Conservation (phyloP, 2,113 vertebrate species). For the Micronycteris hirsuta region DNA sequence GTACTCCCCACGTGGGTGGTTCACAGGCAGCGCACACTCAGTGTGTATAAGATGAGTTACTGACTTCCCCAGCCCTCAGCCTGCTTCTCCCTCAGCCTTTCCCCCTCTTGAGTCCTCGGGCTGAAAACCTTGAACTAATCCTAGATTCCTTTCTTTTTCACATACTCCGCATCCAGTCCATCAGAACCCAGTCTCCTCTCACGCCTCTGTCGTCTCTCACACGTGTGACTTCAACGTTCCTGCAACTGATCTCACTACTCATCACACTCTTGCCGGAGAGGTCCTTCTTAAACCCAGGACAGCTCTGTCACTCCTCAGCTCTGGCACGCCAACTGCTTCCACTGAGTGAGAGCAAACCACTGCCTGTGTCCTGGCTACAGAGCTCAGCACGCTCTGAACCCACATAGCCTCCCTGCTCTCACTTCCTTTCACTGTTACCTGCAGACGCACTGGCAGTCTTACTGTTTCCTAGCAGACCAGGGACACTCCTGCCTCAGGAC, state of each 20-base stretch:
- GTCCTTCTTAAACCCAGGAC: background rate
- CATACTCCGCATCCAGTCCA: background rate
- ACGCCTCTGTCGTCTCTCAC: background rate
- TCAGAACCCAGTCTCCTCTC: background rate
- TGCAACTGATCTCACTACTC: background rate
- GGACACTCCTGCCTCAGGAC: background rate
- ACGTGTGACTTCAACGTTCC: background rate
- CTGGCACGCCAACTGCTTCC: background rate
- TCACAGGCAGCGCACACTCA: background rate
- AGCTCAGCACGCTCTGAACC: background rate
- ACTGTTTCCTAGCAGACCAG: background rate
- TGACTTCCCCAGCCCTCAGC: background rate
- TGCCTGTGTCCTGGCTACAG: background rate
- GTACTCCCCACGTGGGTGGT: background rate
- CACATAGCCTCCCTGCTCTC: background rate
- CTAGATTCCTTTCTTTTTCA: background rate
- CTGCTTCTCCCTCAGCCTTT: background rate
- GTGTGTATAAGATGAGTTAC: background rate
- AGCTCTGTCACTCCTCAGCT: background rate
- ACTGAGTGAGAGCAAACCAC: background rate
- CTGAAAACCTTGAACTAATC: background rate
- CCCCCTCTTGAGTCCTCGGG: background rate
- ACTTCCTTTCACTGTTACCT: background rate
- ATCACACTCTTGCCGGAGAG: background rate
- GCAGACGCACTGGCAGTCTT: background rate